Conservation (phyloP, 2,113 vertebrate genomes). For the Anhinga rufa region DNA sequence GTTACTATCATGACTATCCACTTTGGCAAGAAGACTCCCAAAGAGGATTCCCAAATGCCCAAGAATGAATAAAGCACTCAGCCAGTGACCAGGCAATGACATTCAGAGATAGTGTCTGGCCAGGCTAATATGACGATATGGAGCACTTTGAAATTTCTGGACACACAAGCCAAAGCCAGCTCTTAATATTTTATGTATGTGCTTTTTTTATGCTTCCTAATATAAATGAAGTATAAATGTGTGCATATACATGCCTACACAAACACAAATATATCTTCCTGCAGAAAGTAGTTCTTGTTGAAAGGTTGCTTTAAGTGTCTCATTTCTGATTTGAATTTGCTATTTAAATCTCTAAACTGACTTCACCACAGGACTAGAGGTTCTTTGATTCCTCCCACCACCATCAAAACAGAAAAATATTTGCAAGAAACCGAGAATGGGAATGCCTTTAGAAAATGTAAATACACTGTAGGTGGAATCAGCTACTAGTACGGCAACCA, state of each 20-base stretch:
- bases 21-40: not conserved
- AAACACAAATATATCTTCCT: not conserved
- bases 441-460: conserved; percentile 7
- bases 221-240: not conserved
- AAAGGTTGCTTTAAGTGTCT: not conserved
- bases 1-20: not conserved
- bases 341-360: not conserved
- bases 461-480: not conserved
- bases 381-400: not conserved
- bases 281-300: not conserved
- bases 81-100: not conserved
- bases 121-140: not conserved
- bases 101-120: not conserved
- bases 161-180: not conserved
- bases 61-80: not conserved
- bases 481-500: not conserved
- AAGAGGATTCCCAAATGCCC: not conserved
- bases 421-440: not conserved
- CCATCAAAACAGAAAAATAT: not conserved
- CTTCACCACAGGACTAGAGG: not conserved
- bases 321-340: not conserved
- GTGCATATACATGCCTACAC: not conserved
- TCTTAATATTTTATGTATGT: not conserved
- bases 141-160: not conserved
- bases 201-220: not conserved